Evolutionary conservation across 1,140 invertebrate species (phyloP).

Genomic region (Goniozus legneri): DNA sequence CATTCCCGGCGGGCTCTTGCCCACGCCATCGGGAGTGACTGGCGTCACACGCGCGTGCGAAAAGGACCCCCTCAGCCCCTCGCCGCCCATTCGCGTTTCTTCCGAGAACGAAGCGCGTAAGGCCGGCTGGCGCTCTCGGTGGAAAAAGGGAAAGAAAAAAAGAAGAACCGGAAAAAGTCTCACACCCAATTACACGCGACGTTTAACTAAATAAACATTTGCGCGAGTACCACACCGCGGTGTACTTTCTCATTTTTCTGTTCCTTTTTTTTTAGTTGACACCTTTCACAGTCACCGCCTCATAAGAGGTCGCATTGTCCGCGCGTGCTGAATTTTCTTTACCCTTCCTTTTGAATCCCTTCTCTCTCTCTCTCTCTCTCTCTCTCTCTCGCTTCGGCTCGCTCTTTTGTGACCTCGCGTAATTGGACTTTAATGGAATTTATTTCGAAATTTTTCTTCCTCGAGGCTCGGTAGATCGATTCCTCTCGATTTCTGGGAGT

Average conservation of each 20-base stretch:
- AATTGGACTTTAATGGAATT: too few species aligned
- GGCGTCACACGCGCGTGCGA: constrained; percentile 18
- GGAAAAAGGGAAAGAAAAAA: constrained; percentile 12
- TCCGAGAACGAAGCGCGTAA: constrained; percentile 1
- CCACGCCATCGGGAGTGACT: constrained; percentile 32
- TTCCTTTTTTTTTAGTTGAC: constrained; percentile 3
- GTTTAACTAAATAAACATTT: constrained; percentile 34
- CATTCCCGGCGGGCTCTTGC: constrained; percentile 46
- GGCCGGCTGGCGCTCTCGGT: constrained; percentile 2
- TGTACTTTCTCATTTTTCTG: too few species aligned
- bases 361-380: constrained; percentile 1
- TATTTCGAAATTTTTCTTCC: too few species aligned
- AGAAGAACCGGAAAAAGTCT: constrained; percentile 22
- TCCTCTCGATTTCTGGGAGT: too few species aligned
- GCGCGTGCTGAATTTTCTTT: background rate
- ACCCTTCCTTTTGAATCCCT: background rate
- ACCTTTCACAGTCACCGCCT: background rate
- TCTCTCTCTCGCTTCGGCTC: too few species aligned
- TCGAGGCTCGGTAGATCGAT: too few species aligned
- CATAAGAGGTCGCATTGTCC: too few species aligned
- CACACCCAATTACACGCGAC: constrained; percentile 39
- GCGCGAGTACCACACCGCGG: too few species aligned
- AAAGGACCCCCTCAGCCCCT: too few species aligned
- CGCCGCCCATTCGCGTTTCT: constrained; percentile 6
- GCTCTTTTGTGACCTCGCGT: too few species aligned